Conservation (phyloP, 2,113 vertebrate genomes). For the Psilopogon haemacephalus region DNA sequence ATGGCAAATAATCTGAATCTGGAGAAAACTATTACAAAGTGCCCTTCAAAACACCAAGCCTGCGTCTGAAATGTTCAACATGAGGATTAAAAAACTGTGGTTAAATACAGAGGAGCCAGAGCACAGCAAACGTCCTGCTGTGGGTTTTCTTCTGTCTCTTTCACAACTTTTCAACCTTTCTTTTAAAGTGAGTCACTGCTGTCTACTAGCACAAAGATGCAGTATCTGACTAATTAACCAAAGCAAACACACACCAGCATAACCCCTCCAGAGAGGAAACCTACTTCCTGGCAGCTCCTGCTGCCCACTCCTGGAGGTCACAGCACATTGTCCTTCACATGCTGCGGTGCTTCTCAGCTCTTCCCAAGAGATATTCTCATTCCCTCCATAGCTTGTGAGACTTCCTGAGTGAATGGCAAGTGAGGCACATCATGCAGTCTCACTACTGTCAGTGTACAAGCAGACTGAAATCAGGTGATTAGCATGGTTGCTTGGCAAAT, state of each 20-base stretch:
- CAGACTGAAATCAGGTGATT: slow-evolving; percentile 9
- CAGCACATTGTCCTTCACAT: accelerated
- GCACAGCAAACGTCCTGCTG: neutral
- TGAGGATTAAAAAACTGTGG: neutral
- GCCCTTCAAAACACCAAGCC: slow-evolving; percentile 51
- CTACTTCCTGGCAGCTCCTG: neutral
- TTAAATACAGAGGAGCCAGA: neutral
- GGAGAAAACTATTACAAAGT: slow-evolving; percentile 68
- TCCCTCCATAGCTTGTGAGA: accelerated
- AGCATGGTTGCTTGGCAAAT: neutral
- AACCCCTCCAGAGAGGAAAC: neutral
- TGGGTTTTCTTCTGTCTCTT: neutral
- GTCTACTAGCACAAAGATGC: neutral
- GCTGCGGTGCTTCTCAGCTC: neutral
- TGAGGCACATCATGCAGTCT: accelerated
- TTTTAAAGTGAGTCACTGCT: neutral
- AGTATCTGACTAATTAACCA: neutral
- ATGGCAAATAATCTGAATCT: slow-evolving; percentile 69
- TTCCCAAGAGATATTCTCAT: neutral
- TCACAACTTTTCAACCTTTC: neutral
- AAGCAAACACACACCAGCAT: neutral
- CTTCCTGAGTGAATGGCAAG: neutral
- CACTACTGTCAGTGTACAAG: neutral
- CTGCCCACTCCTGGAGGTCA: accelerated
- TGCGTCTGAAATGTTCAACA: slow-evolving; percentile 47